phyloP scores from a whole-genome alignment of 1,140 invertebrate genomes.

The Brachionus rotundiformis region DNA sequence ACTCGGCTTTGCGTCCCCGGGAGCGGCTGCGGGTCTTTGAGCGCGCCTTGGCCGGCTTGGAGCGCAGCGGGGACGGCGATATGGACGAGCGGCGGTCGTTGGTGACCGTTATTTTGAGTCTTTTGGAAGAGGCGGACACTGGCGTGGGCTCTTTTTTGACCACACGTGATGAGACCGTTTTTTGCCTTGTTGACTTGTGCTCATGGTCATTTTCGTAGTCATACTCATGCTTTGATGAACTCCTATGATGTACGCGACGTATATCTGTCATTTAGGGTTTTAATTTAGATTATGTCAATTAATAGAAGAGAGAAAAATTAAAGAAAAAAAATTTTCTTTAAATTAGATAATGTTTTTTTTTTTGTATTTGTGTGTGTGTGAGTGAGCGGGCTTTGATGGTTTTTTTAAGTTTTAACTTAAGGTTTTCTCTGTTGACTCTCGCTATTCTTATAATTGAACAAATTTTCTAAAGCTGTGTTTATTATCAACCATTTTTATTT shows the following conservation, averaged over 20 bases:
- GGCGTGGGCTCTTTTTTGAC: background rate
- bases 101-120: constrained; percentile 15
- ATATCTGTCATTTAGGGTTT: constrained; percentile 43
- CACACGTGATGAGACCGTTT: background rate
- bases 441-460: constrained; percentile 6
- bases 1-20: background rate
- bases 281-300: constrained; percentile 12
- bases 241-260: constrained; percentile 43
- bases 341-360: background rate
- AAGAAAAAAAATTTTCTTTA: background rate
- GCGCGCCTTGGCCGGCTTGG: background rate
- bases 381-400: background rate
- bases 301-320: constrained; percentile 11
- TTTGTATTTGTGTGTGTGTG: background rate
- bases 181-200: background rate
- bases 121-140: background rate
- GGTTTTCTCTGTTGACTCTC: background rate
- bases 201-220: constrained; percentile 26
- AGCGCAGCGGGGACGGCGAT: background rate
- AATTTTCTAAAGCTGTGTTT: background rate
- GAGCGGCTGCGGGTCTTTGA: background rate
- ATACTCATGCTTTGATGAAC: constrained; percentile 5
- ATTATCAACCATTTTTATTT: constrained; percentile 21
- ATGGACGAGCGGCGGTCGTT: background rate
- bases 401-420: background rate